phyloP scores from a whole-genome alignment of 1,140 invertebrate species.

The Heliothis subflexa region DNA sequence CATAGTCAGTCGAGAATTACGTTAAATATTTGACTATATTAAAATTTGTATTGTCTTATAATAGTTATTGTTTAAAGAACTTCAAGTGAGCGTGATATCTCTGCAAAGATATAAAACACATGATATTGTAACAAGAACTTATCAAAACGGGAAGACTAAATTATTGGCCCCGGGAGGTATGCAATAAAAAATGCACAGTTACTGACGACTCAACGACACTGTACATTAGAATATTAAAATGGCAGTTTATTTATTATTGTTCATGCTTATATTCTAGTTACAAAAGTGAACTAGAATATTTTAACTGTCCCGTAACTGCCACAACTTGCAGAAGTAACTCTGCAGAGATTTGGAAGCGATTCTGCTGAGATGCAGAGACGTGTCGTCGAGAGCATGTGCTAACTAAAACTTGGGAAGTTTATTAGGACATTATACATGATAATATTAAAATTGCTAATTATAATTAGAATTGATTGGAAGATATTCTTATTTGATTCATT shows the following conservation, averaged over 20 bases:
- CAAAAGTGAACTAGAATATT: background rate
- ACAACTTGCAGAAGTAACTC: conserved; percentile 5
- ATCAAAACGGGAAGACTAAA: conserved; percentile 66
- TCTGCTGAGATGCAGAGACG: background rate
- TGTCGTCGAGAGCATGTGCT: conserved; percentile 6
- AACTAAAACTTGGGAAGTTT: conserved; percentile 25
- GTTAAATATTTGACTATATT: conserved; percentile 19
- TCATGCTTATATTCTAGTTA: conserved; percentile 56
- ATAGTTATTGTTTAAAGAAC: background rate
- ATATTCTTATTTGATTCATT: too few relatives aligned
- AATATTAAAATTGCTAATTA: background rate
- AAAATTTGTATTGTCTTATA: conserved; percentile 26
- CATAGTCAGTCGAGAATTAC: conserved; percentile 5
- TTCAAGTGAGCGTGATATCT: conserved; percentile 14
- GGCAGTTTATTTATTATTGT: conserved; percentile 61
- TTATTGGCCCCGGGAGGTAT: conserved; percentile 71
- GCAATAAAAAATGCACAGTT: conserved; percentile 35
- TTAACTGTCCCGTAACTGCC: background rate
- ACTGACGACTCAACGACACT: conserved; percentile 48
- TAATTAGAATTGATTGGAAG: too few relatives aligned
- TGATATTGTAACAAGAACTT: conserved; percentile 6
- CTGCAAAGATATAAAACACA: background rate
- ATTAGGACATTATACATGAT: background rate
- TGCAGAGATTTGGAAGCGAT: background rate
- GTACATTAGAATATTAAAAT: conserved; percentile 54